phyloP scores from a whole-genome alignment of 2,888 invertebrate species.

The Platerodrilus igneus region DNA sequence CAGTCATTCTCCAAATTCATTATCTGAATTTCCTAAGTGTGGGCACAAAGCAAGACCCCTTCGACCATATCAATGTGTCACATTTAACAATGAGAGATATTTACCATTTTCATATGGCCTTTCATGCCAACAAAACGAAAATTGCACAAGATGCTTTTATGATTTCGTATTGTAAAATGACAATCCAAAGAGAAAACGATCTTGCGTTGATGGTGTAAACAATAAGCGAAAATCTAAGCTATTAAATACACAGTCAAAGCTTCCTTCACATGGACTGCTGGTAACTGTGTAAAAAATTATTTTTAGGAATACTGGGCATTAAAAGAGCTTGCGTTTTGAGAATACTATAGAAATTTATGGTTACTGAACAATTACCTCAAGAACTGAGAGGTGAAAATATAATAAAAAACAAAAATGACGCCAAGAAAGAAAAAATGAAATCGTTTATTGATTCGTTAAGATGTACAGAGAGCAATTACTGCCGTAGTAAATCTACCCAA shows the following conservation, averaged over 20 bases:
- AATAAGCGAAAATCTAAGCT: too few species aligned
- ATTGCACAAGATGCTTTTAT: conserved; percentile 2
- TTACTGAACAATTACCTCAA: too few species aligned
- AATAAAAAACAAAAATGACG: conserved; percentile 1
- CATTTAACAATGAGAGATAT: conserved; percentile 1
- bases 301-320: too few species aligned
- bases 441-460: conserved; percentile 4
- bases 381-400: too few species aligned
- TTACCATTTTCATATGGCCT: neutral
- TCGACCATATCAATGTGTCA: neutral
- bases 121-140: conserved; percentile 1
- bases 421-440: conserved; percentile 5
- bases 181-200: conserved; percentile 1
- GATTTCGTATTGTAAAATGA: neutral
- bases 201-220: too few species aligned
- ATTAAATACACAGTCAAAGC: too few species aligned
- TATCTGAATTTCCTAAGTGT: neutral
- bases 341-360: too few species aligned
- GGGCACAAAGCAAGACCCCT: neutral
- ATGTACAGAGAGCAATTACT: conserved; percentile 10
- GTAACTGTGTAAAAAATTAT: too few species aligned
- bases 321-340: too few species aligned
- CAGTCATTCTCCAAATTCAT: neutral
- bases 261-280: too few species aligned
- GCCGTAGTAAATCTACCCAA: conserved; percentile 2